Evolutionary conservation across 2,797 vertebrate species (phyloP).

Genomic region (Microctenopoma stevenorrisi): DNA sequence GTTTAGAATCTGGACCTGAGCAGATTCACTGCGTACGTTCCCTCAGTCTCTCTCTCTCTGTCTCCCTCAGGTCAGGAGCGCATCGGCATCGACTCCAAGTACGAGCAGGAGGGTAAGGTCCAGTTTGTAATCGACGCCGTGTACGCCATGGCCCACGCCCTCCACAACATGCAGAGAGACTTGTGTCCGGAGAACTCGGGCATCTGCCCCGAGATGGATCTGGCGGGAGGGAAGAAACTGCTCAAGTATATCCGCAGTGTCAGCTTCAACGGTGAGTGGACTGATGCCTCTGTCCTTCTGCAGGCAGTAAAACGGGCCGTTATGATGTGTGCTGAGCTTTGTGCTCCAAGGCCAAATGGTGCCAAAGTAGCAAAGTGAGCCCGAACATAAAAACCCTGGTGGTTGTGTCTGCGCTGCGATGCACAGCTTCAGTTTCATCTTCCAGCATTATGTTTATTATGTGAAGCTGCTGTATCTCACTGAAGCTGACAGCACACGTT

Average conservation of each 20-base stretch:
- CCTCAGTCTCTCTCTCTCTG: not conserved
- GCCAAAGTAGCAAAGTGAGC: not conserved
- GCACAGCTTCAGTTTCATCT: not conserved
- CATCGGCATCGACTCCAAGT: slow-evolving; percentile 90
- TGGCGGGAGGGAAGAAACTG: slow-evolving; percentile 88
- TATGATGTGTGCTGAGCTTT: not conserved
- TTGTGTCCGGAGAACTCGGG: slow-evolving; percentile 87
- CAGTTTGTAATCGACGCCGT: slow-evolving; percentile 94
- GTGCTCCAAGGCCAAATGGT: slow-evolving; percentile 29
- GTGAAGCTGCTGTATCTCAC: too few species aligned
- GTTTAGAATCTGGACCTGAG: too few species aligned
- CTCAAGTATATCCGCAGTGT: slow-evolving; percentile 92
- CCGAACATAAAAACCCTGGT: slow-evolving; percentile 17
- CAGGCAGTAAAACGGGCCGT: slow-evolving; percentile 6
- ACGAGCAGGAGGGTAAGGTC: slow-evolving; percentile 95
- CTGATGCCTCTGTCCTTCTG: not conserved
- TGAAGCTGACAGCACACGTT: too few species aligned
- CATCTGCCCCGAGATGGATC: slow-evolving; percentile 90
- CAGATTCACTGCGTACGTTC: too few species aligned
- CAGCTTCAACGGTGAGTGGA: slow-evolving; percentile 91
- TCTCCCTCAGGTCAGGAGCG: slow-evolving; percentile 88
- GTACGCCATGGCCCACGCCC: slow-evolving; percentile 92
- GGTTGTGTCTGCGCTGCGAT: not conserved
- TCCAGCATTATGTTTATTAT: not conserved
- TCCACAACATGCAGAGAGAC: slow-evolving; percentile 93